A percentile compares a stretch with the other conserved stretches of the same genome.
These are phyloP conservation scores for Onychostruthus taczanowskii DNA, from an alignment of 2,113 vertebrate genomes.

Conservation along the genomic window DNA sequence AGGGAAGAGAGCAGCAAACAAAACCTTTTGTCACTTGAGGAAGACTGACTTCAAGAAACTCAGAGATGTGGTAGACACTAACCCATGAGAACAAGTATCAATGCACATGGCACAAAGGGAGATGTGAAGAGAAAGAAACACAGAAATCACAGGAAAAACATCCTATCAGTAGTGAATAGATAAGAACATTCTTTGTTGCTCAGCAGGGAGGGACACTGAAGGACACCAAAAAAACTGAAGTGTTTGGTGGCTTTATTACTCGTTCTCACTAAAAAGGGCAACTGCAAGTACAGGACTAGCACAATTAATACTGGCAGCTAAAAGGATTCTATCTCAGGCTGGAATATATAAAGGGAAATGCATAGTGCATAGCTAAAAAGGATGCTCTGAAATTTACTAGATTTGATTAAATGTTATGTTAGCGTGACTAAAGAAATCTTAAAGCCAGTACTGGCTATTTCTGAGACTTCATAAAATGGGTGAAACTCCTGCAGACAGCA, in stretches of 20 bases:
- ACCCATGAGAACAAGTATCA: neutral
- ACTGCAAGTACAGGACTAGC: neutral
- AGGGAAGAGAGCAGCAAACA: neutral
- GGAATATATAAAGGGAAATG: neutral
- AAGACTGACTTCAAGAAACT: neutral
- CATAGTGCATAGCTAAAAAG: neutral
- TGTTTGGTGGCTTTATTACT: neutral
- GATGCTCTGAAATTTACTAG: neutral
- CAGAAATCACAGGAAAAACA: neutral
- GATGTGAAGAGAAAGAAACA: neutral
- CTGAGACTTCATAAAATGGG: neutral
- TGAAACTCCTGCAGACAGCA: neutral
- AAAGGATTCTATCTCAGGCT: neutral
- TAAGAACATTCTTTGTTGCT: neutral
- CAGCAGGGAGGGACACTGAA: neutral
- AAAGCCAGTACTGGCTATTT: neutral
- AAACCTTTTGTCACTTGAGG: neutral
- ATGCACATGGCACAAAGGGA: neutral
- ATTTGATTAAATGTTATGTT: neutral
- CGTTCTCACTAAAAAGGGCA: neutral
- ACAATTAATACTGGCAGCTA: neutral
- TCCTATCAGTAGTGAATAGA: neutral
- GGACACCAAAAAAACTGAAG: neutral
- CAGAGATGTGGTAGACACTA: neutral
- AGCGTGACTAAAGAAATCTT: neutral